Conservation (phyloP, 2,888 invertebrate genomes). For the Melinopterus prodromus region DNA sequence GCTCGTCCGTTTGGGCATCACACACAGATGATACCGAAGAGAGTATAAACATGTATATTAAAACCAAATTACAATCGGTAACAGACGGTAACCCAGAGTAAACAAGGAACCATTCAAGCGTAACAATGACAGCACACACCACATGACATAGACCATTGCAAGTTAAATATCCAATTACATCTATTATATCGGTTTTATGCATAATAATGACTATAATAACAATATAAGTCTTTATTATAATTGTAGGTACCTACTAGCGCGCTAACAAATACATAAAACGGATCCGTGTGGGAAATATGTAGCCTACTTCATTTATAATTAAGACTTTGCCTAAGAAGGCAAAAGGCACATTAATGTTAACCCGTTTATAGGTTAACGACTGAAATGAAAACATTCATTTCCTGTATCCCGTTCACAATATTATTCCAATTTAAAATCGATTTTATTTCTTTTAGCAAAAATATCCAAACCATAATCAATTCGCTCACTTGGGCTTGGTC, state of each 20-base stretch:
- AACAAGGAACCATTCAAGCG: background rate
- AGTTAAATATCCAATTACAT: background rate
- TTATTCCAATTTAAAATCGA: background rate
- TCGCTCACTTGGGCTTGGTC: no score
- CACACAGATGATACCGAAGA: no score
- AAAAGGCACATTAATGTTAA: background rate
- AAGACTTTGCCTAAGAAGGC: background rate
- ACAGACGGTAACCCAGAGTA: background rate
- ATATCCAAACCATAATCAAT: background rate
- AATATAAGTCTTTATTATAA: background rate
- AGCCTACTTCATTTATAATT: background rate
- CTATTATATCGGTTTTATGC: background rate
- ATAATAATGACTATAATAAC: background rate
- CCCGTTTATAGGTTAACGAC: background rate
- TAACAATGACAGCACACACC: background rate
- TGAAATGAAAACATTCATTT: background rate
- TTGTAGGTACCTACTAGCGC: background rate
- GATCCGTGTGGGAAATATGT: background rate
- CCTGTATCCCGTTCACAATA: background rate
- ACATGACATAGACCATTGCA: background rate
- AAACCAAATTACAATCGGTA: no score
- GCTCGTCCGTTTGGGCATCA: no score
- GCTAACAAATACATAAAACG: background rate
- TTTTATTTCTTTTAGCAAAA: background rate
- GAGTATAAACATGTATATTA: no score